Conservation (phyloP, 1,140 invertebrate species). For the Asbolus verrucosus region DNA sequence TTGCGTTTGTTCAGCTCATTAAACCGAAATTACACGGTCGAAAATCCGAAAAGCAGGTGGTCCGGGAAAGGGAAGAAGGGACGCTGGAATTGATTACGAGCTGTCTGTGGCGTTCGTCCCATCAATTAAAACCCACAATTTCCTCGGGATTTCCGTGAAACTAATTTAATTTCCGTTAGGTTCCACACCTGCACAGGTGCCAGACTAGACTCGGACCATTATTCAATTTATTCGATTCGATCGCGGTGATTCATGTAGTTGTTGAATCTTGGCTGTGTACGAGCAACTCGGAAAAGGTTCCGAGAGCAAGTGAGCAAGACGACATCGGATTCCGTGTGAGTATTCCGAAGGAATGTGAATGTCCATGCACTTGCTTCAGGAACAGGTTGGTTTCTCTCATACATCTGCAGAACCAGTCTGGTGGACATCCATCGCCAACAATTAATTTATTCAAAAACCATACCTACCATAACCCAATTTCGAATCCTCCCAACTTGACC, state of each 20-base stretch:
- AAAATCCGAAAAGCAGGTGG: constrained; percentile 45
- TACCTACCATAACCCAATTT: constrained; percentile 32
- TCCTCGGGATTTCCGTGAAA: not conserved
- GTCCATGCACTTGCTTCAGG: constrained; percentile 37
- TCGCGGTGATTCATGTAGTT: constrained; percentile 13
- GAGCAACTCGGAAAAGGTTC: constrained; percentile 11
- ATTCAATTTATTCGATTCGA: constrained; percentile 34
- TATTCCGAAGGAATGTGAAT: constrained; percentile 41
- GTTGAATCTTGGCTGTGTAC: too few relatives aligned
- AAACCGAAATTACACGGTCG: constrained; percentile 43
- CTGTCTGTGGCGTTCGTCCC: not conserved
- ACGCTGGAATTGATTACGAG: not conserved
- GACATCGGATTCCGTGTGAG: constrained; percentile 32
- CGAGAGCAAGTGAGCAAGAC: constrained; percentile 28
- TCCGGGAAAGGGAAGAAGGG: too few relatives aligned
- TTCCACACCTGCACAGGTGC: constrained; percentile 17
- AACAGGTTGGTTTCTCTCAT: constrained; percentile 41
- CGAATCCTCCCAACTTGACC: constrained; percentile 6
- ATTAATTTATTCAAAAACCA: constrained; percentile 35
- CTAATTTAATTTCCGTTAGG: constrained; percentile 32
- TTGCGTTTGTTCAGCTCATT: constrained; percentile 48
- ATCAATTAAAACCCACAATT: constrained; percentile 5
- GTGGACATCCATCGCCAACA: constrained; percentile 21
- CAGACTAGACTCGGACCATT: constrained; percentile 9
- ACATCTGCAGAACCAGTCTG: constrained; percentile 43